A percentile compares a stretch with the other conserved stretches of the same genome.
phyloP scores from a whole-genome alignment of 2,797 vertebrate genomes.

The Vipera latastei region DNA sequence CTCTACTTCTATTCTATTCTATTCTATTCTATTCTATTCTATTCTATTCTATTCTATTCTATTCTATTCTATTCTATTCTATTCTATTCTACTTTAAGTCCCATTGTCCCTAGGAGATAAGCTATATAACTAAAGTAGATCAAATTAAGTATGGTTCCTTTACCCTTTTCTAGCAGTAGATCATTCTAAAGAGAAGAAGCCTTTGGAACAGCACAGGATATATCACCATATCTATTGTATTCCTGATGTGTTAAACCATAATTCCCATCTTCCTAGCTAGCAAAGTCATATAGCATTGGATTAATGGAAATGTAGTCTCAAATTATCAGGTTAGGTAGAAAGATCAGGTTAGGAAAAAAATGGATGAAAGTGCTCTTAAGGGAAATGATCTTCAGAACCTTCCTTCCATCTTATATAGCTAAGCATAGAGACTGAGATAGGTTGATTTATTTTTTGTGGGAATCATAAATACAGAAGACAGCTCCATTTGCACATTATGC shows the following conservation, averaged over 20 bases:
- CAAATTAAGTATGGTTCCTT: background rate
- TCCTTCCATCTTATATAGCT: background rate
- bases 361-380: background rate
- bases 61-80: no score
- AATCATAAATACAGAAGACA: background rate
- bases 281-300: background rate
- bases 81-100: no score
- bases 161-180: background rate
- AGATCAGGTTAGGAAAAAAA: background rate
- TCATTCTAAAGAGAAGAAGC: background rate
- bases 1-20: no score
- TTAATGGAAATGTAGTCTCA: background rate
- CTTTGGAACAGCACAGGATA: background rate
- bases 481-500: background rate
- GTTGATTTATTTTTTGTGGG: background rate
- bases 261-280: background rate
- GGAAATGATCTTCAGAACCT: background rate
- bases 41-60: no score
- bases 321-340: background rate
- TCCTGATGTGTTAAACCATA: background rate
- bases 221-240: background rate
- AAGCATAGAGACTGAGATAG: background rate
- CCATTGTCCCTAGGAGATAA: background rate
- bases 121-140: background rate
- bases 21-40: no score